Evolutionary conservation across 2,888 invertebrate species (phyloP).

Genomic region (Pollenia amentaria): DNA sequence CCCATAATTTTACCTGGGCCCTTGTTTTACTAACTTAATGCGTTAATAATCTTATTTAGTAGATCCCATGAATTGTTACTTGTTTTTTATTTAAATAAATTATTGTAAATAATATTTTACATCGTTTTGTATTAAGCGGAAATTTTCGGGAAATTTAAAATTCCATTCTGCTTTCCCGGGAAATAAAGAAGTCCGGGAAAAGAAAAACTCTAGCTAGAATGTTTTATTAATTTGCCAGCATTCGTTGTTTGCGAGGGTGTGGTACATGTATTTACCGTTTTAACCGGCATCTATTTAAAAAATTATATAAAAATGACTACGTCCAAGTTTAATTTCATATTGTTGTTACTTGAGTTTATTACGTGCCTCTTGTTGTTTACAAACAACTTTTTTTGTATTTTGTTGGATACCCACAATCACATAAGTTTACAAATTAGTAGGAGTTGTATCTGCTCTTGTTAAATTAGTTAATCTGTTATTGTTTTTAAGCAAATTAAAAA

Average conservation of each 20-base stretch:
- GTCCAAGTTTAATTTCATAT: background rate
- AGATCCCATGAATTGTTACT: no score
- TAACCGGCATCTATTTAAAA: constrained; percentile 39
- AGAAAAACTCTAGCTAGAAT: background rate
- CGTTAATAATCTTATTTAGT: no score
- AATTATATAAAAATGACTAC: constrained; percentile 1
- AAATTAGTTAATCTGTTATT: constrained; percentile 2
- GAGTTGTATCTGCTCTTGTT: background rate
- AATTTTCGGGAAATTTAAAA: no score
- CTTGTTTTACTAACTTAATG: no score
- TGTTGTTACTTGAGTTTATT: constrained; percentile 11
- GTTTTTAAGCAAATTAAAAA: no score
- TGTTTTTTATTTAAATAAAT: no score
- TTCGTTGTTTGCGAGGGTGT: constrained; percentile 48
- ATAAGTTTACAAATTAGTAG: constrained; percentile 1
- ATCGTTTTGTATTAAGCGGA: no score
- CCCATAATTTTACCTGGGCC: no score
- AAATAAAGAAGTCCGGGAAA: no score
- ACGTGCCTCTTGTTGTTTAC: constrained; percentile 39
- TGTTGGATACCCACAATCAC: constrained; percentile 22
- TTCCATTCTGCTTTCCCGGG: no score
- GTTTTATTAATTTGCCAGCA: constrained; percentile 1
- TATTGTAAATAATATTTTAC: no score
- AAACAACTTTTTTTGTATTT: background rate
- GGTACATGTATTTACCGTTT: constrained; percentile 55